These are phyloP conservation scores for Cercopithecus mona DNA, from an alignment of 2,113 vertebrate species.

Conservation along the genomic window DNA sequence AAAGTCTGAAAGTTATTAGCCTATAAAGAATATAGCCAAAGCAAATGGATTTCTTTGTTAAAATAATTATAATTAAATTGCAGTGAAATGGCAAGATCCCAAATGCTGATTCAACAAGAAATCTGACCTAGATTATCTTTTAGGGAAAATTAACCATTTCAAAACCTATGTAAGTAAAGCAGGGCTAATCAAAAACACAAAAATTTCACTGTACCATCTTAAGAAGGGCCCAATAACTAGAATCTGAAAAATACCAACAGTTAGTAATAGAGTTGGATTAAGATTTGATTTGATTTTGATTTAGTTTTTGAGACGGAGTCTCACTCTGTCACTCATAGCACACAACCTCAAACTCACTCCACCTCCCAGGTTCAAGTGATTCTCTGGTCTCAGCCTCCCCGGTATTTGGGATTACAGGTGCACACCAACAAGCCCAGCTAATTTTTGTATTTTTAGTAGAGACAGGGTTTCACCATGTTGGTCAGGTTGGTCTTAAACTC, in stretches of 20 bases:
- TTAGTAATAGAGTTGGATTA: neutral
- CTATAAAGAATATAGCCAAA: neutral
- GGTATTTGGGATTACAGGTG: too few species aligned
- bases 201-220: neutral
- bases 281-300: neutral
- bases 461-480: too few species aligned
- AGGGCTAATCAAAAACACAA: neutral
- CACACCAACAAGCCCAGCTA: too few species aligned
- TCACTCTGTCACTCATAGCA: too few species aligned
- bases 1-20: neutral
- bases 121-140: neutral
- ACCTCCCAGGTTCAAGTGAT: too few species aligned
- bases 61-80: neutral
- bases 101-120: neutral
- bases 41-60: neutral
- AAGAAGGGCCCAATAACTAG: neutral
- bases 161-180: neutral
- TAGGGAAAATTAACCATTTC: neutral
- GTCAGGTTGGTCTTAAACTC: too few species aligned
- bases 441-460: too few species aligned
- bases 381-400: too few species aligned
- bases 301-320: too few species aligned
- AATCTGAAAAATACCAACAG: neutral
- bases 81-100: neutral
- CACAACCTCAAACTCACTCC: too few species aligned